Percentiles rank a stretch among this genome's conserved stretches.
Evolutionary conservation across 1,140 invertebrate genomes (phyloP).

Genomic region (Ostrea denselamellosa): DNA sequence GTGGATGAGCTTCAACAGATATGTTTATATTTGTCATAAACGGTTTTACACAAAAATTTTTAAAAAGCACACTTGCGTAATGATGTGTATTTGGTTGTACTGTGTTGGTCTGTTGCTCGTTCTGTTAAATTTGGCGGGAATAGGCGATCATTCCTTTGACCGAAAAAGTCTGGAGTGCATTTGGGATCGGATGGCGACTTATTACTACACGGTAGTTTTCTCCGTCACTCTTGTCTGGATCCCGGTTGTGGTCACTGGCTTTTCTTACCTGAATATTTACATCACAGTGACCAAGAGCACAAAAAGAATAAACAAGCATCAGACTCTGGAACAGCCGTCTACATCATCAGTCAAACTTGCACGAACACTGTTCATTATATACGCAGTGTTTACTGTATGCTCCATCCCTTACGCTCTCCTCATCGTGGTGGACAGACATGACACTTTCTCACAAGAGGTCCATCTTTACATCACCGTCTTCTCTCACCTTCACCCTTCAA

Average conservation of each 20-base stretch:
- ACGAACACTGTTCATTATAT: slow-evolving; percentile 64
- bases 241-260: slow-evolving; percentile 62
- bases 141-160: slow-evolving; percentile 71
- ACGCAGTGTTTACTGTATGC: slow-evolving; percentile 63
- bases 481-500: slow-evolving; percentile 68
- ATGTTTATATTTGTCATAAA: slow-evolving; percentile 68
- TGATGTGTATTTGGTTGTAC: slow-evolving; percentile 62
- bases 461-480: slow-evolving; percentile 63
- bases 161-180: slow-evolving; percentile 69
- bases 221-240: slow-evolving; percentile 65
- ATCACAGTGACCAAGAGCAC: slow-evolving; percentile 54
- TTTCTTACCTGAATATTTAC: slow-evolving; percentile 69
- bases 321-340: neutral
- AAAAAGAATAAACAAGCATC: slow-evolving; percentile 39
- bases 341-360: slow-evolving; percentile 52
- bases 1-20: slow-evolving; percentile 69
- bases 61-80: slow-evolving; percentile 59
- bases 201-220: slow-evolving; percentile 70
- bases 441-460: slow-evolving; percentile 53
- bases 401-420: slow-evolving; percentile 66
- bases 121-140: slow-evolving; percentile 62
- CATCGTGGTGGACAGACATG: slow-evolving; percentile 57
- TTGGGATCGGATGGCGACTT: slow-evolving; percentile 71
- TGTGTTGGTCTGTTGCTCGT: slow-evolving; percentile 60
- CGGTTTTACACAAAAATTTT: slow-evolving; percentile 65